phyloP scores from a whole-genome alignment of 2,888 invertebrate species.

The Drosophila melanosoma region DNA sequence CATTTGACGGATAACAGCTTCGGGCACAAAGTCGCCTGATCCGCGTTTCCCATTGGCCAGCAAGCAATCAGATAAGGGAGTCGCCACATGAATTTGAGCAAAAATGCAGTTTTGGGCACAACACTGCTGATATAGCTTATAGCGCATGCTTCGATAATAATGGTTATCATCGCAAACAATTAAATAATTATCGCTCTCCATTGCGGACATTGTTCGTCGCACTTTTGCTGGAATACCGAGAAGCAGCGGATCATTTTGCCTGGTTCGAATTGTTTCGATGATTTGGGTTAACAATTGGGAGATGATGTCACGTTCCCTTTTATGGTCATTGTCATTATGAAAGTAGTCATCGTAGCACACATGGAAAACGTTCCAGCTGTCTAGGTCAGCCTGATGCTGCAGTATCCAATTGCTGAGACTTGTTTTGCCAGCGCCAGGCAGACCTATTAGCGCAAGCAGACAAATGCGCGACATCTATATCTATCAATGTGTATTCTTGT shows the following conservation, averaged over 20 bases:
- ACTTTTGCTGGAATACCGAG: conserved; percentile 19
- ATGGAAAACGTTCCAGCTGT: conserved; percentile 69
- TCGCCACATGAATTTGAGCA: conserved; percentile 75
- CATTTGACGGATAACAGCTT: conserved; percentile 73
- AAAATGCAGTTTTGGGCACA: conserved; percentile 58
- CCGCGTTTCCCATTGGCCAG: conserved; percentile 66
- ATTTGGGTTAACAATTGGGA: conserved; percentile 49
- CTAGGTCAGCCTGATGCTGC: conserved; percentile 11
- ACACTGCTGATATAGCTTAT: conserved; percentile 79
- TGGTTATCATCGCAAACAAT: conserved; percentile 84
- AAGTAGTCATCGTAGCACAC: conserved; percentile 81
- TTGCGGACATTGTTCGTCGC: not conserved
- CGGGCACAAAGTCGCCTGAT: conserved; percentile 50
- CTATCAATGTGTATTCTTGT: conserved; percentile 9
- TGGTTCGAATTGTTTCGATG: conserved; percentile 39
- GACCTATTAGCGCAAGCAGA: conserved; percentile 78
- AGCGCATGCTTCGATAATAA: conserved; percentile 83
- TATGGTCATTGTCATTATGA: conserved; percentile 42
- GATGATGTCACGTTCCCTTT: conserved; percentile 64
- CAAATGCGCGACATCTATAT: conserved; percentile 74
- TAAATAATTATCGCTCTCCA: conserved; percentile 43
- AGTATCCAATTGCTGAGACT: conserved; percentile 70
- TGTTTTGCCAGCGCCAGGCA: conserved; percentile 83
- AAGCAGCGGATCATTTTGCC: not conserved
- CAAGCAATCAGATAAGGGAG: conserved; percentile 48